Evolutionary conservation across 2,113 vertebrate genomes (phyloP).

Genomic region (Leucoraja erinaceus): DNA sequence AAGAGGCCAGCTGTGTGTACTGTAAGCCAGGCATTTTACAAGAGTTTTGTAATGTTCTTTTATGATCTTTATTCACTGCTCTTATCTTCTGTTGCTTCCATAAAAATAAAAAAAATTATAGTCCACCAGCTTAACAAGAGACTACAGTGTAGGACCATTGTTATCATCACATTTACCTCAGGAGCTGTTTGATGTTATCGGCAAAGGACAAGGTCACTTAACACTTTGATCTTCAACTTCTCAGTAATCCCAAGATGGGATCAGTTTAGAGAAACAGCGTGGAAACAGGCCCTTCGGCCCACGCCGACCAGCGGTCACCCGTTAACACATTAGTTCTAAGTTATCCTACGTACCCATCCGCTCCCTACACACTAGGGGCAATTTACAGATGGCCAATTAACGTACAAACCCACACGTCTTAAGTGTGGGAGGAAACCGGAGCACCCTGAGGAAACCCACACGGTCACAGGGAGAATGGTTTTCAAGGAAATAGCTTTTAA

Average conservation of each 20-base stretch:
- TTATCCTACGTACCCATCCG: too few relatives aligned
- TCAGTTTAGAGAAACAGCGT: not conserved
- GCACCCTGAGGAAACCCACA: too few relatives aligned
- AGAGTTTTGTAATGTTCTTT: conserved; percentile 17
- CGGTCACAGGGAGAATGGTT: too few relatives aligned
- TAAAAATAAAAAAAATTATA: conserved; percentile 37
- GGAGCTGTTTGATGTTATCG: not conserved
- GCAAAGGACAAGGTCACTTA: not conserved
- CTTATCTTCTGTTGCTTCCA: conserved; percentile 27
- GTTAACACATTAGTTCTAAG: too few relatives aligned
- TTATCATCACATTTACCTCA: not conserved
- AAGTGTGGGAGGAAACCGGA: too few relatives aligned
- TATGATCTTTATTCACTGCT: conserved; percentile 2
- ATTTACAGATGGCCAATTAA: too few relatives aligned
- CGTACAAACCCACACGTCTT: too few relatives aligned
- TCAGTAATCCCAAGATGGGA: not conserved
- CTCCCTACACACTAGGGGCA: too few relatives aligned
- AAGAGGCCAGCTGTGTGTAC: conserved; percentile 10
- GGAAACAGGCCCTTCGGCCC: too few relatives aligned
- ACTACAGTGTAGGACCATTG: too few relatives aligned
- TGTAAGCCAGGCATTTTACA: not conserved
- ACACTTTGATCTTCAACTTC: not conserved
- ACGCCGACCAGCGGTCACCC: too few relatives aligned
- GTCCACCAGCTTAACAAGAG: not conserved
- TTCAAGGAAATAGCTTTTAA: too few relatives aligned